Evolutionary conservation across 2,888 invertebrate genomes (phyloP), one percentile per base, ranked within the genome.

Genomic region (Allophyes oxyacanthae): DNA sequence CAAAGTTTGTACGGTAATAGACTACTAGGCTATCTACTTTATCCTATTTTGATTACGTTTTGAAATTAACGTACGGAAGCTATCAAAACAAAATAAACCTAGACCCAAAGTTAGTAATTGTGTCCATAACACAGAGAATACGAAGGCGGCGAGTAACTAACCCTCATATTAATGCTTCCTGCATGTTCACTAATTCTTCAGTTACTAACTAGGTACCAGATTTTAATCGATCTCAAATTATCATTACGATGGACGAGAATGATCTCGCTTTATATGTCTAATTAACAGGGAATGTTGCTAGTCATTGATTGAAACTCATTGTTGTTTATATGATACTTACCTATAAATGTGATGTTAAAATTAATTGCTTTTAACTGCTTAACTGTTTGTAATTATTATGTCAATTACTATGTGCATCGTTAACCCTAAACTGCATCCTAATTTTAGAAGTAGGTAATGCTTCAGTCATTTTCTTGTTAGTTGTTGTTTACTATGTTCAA

Each of bases 161-260:
- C 85, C 84, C 84, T 88, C 91, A 92, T 89, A 91, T 82, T 92
- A 92, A 92, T 77, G 92, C 92, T 91, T 86, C 65, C 25, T 50
- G 91, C 88, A 89, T 85, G 54, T 34, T 40, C 42, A 71, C 55
- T 65, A 64, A 67, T 53, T 49, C 14, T 54, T 41, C 36, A 62
- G 34, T 45, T 44, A 56, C 43, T 46, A 65, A 67, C 30, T 20
- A n/a, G n/a, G n/a, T n/a, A 45, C 34, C 28, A 32, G 7, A 43
- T 28, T 40, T 38, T n/a, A 41, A 60, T 20, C 20, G 28, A 28
- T 44, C 43, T 37, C 6, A 41, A 33, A 51, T 49, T 61, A 45
- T 51, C 41, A 37, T 50, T 32, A 40, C 8, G 33, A 34, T 25
- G 20, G 26, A 43, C 5, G 37, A 32, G 42, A 50, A 60, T 64